These are phyloP conservation scores for Stenodema calcarata DNA, from an alignment of 2,888 invertebrate species.

Conservation along the genomic window DNA sequence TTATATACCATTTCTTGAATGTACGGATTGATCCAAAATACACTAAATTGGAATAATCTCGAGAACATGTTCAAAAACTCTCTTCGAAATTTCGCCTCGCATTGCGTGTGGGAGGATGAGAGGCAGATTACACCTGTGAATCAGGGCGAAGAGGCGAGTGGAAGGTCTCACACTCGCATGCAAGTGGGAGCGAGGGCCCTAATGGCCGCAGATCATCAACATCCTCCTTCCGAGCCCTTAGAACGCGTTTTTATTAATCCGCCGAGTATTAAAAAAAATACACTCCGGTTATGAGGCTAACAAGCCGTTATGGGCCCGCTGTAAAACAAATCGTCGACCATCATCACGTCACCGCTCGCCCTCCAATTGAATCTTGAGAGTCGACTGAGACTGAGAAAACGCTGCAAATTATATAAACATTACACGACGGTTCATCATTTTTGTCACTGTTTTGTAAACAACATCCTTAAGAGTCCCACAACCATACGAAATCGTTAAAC, in stretches of 20 bases:
- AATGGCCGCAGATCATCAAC: constrained; percentile 45
- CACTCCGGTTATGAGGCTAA: constrained; percentile 32
- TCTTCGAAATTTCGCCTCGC: neutral
- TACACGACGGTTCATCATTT: too few relatives aligned
- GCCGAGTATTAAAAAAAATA: neutral
- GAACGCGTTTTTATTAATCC: constrained; percentile 47
- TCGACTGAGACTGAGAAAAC: too few relatives aligned
- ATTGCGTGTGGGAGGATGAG: neutral
- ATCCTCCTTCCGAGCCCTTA: constrained; percentile 42
- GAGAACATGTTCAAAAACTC: neutral
- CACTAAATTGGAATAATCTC: neutral
- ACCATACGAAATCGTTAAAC: too few relatives aligned
- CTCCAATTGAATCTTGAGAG: too few relatives aligned
- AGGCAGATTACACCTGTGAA: neutral
- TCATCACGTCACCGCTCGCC: neutral
- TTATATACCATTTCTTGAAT: neutral
- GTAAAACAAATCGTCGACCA: neutral
- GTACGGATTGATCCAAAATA: neutral
- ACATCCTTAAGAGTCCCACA: too few relatives aligned
- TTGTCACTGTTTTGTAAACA: too few relatives aligned
- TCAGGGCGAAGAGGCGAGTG: neutral
- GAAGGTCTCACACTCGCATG: neutral
- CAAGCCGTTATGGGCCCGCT: constrained; percentile 10
- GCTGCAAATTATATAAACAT: too few relatives aligned
- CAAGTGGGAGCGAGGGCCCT: neutral